These are phyloP conservation scores for Aleiodes leptofemur DNA, from an alignment of 2,888 invertebrate species.

Conservation along the genomic window DNA sequence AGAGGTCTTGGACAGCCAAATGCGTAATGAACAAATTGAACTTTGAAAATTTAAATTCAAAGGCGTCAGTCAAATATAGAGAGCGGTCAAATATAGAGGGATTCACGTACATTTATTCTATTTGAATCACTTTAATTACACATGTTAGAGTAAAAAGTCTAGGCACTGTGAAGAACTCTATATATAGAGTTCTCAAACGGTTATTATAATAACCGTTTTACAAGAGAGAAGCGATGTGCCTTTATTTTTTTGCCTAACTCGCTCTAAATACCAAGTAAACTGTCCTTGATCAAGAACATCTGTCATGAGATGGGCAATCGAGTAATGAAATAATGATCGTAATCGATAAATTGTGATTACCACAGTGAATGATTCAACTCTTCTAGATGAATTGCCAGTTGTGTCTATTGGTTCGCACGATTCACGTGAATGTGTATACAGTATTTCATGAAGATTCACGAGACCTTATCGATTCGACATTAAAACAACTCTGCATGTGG, in stretches of 20 bases:
- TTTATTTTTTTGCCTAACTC: slow-evolving; percentile 23
- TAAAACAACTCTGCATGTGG: slow-evolving; percentile 61
- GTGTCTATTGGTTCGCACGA: slow-evolving; percentile 30
- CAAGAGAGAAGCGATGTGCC: not conserved
- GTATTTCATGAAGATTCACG: slow-evolving; percentile 59
- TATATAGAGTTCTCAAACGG: not conserved
- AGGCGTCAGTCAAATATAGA: no score
- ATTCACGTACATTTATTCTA: no score
- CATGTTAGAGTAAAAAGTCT: no score
- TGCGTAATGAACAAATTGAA: no score
- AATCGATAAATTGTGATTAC: slow-evolving; percentile 18
- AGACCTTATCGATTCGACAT: slow-evolving; percentile 56
- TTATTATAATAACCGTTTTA: not conserved
- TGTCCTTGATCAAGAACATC: not conserved
- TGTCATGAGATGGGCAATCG: not conserved
- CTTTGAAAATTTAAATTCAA: no score
- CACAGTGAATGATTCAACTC: slow-evolving; percentile 14
- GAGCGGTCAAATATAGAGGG: no score
- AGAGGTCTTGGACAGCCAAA: no score
- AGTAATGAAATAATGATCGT: slow-evolving; percentile 22
- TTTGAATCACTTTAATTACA: no score
- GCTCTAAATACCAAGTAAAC: slow-evolving; percentile 47
- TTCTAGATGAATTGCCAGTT: slow-evolving; percentile 10
- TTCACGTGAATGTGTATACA: slow-evolving; percentile 18
- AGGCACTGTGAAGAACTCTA: no score